Conservation (phyloP, 2,113 vertebrate species). For the Cryptoleucopteryx plumbea region DNA sequence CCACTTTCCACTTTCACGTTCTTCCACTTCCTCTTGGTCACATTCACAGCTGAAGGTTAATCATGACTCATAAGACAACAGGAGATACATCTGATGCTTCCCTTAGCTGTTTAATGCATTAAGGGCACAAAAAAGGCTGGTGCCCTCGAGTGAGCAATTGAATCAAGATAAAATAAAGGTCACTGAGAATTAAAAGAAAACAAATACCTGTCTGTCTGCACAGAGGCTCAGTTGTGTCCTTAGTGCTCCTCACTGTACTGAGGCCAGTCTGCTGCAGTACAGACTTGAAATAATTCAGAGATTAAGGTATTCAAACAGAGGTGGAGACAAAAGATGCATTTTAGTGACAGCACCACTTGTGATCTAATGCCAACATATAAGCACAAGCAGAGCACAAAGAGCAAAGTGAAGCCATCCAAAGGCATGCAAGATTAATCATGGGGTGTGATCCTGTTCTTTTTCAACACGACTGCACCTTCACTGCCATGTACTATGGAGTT, state of each 20-base stretch:
- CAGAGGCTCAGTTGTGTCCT: background rate
- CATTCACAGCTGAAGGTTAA: background rate
- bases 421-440: background rate
- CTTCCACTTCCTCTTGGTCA: background rate
- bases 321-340: background rate
- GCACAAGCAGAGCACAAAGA: background rate
- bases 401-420: background rate
- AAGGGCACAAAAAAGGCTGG: background rate
- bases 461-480: background rate
- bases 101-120: background rate
- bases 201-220: background rate
- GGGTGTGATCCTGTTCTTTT: background rate
- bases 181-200: background rate
- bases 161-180: slow-evolving; percentile 1
- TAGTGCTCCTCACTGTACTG: background rate
- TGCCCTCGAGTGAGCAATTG: background rate
- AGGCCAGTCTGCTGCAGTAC: background rate
- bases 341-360: background rate
- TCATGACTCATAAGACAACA: background rate
- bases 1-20: background rate
- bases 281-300: background rate
- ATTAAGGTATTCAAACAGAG: background rate
- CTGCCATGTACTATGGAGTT: rapidly evolving
- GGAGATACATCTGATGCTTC: background rate
- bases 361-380: background rate